Conservation (phyloP, 2,797 vertebrate genomes). For the Monodelphis domestica region DNA sequence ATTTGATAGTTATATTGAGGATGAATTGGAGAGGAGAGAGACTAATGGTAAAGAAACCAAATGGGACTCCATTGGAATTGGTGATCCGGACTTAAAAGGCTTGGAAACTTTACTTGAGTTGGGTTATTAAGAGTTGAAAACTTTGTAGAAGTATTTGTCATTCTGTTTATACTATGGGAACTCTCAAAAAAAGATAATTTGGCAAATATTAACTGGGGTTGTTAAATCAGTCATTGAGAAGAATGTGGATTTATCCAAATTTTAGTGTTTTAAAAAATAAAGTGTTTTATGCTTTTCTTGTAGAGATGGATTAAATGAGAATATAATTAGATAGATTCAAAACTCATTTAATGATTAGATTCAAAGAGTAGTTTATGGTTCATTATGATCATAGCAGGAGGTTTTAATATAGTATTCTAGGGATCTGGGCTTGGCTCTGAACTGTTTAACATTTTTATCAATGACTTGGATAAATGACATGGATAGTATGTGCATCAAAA, state of each 20-base stretch:
- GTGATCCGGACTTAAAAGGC: no score
- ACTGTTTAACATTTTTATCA: not conserved
- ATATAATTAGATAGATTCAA: not conserved
- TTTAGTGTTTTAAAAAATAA: not conserved
- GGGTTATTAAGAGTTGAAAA: not conserved
- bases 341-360: not conserved
- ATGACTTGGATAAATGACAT: not conserved
- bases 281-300: not conserved
- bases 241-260: not conserved
- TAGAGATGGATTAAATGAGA: not conserved
- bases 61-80: not conserved
- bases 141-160: not conserved
- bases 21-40: not conserved
- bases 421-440: not conserved
- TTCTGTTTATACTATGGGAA: not conserved
- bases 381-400: not conserved
- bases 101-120: not conserved
- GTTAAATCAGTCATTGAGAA: no score
- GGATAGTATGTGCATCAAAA: not conserved
- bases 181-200: not conserved
- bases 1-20: not conserved
- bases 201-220: not conserved
- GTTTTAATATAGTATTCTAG: no score
- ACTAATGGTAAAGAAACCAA: not conserved
- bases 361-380: not conserved